A percentile compares a stretch with the other conserved stretches of the same genome.
Conservation (phyloP, 1,140 invertebrate genomes). For the Drosophila simulans region DNA sequence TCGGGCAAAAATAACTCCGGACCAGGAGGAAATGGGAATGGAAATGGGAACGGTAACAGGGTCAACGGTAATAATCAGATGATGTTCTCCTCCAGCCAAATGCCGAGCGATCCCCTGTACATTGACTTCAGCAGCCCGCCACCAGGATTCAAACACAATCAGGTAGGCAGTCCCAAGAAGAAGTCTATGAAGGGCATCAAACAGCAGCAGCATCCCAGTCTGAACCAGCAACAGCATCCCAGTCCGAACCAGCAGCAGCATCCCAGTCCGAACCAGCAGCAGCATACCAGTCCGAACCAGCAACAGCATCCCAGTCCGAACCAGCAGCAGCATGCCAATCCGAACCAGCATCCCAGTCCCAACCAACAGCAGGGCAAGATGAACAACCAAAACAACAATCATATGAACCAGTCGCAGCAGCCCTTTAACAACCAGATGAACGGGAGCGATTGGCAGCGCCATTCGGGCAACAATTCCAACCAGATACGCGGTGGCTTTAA, state of each 20-base stretch:
- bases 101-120: slow-evolving; percentile 83
- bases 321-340: too few relatives aligned
- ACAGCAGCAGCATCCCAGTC: slow-evolving; percentile 35
- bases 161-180: slow-evolving; percentile 51
- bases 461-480: slow-evolving; percentile 39
- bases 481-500: slow-evolving; percentile 46
- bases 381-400: slow-evolving; percentile 11
- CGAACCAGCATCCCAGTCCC: too few relatives aligned
- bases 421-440: slow-evolving; percentile 45
- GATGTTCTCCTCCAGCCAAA: slow-evolving; percentile 74
- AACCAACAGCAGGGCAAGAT: too few relatives aligned
- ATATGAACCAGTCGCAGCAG: slow-evolving; percentile 23
- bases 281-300: too few relatives aligned
- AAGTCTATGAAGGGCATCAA: slow-evolving; percentile 58
- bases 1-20: slow-evolving; percentile 11
- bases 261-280: too few relatives aligned
- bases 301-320: too few relatives aligned
- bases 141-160: slow-evolving; percentile 12
- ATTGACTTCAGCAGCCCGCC: slow-evolving; percentile 74
- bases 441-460: slow-evolving; percentile 53
- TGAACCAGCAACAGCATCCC: slow-evolving; percentile 34
- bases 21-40: slow-evolving; percentile 14
- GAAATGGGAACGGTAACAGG: slow-evolving; percentile 14
- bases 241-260: too few relatives aligned
- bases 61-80: slow-evolving; percentile 28